Conservation (phyloP, 2,113 vertebrate species). For the Riparia riparia region DNA sequence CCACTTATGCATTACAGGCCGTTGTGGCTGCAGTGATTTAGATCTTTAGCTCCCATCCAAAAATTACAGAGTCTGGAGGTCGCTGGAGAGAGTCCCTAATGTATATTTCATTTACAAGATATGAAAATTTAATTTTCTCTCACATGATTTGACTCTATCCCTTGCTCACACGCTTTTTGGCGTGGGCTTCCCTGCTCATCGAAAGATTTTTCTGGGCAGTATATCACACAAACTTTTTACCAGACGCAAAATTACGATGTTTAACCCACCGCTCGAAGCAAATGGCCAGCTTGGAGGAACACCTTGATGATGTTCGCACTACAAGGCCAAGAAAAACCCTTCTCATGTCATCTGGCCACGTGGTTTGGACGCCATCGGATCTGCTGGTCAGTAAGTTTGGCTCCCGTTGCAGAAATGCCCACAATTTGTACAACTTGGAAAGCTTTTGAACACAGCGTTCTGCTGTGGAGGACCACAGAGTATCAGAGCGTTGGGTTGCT, state of each 20-base stretch:
- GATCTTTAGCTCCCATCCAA: constrained; percentile 53
- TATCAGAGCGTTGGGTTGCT: constrained; percentile 12
- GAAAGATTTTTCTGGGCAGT: constrained; percentile 51
- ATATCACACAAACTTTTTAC: constrained; percentile 51
- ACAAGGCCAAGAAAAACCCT: not conserved
- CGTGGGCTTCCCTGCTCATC: constrained; percentile 8
- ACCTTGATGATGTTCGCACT: not conserved
- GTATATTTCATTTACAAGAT: constrained; percentile 81
- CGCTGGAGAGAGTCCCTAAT: constrained; percentile 72
- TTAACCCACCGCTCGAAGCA: not conserved
- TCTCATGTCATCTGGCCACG: rapidly evolving
- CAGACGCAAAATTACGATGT: constrained; percentile 33
- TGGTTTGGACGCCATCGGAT: not conserved
- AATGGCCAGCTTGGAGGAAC: not conserved
- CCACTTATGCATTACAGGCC: constrained; percentile 2
- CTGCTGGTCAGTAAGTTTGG: not conserved
- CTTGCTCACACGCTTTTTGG: constrained; percentile 52
- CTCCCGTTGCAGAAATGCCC: constrained; percentile 3
- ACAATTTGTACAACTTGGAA: constrained; percentile 1
- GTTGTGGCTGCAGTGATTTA: constrained; percentile 43
- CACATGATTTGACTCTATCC: constrained; percentile 62
- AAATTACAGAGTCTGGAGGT: constrained; percentile 75
- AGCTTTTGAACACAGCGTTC: constrained; percentile 17
- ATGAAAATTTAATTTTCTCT: constrained; percentile 82
- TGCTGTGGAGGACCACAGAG: not conserved